Evolutionary conservation across 1,140 invertebrate species (phyloP).

Genomic region (Euura lappo): DNA sequence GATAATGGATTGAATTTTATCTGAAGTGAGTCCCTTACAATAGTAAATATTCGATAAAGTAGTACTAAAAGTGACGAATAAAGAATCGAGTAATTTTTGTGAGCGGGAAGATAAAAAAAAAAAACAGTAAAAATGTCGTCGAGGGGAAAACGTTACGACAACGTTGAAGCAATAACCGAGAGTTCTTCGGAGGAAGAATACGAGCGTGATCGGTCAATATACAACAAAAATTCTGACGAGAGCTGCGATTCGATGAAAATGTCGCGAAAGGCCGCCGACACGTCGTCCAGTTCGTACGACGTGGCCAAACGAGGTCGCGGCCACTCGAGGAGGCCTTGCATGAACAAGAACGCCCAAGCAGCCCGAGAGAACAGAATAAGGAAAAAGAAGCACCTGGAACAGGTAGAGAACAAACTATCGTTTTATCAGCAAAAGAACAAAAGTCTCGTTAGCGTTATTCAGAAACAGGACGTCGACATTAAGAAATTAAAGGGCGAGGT

Average conservation of each 20-base stretch:
- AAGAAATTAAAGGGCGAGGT: constrained; percentile 59
- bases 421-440: constrained; percentile 56
- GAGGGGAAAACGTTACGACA: not conserved
- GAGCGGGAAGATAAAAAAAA: too few species aligned
- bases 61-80: too few species aligned
- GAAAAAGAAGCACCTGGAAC: constrained; percentile 65
- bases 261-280: not conserved
- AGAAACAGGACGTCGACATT: constrained; percentile 56
- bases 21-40: not conserved
- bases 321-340: constrained; percentile 49
- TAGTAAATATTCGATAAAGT: not conserved
- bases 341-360: constrained; percentile 62
- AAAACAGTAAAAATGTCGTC: too few species aligned
- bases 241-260: not conserved
- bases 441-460: constrained; percentile 54
- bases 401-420: constrained; percentile 60
- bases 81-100: too few species aligned
- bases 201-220: not conserved
- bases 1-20: not conserved
- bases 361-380: constrained; percentile 65
- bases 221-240: not conserved
- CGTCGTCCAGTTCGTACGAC: not conserved
- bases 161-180: not conserved
- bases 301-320: constrained; percentile 35
- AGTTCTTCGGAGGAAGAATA: not conserved